These are phyloP conservation scores for Kryptopterus vitreolus DNA, from an alignment of 2,797 vertebrate species.

Conservation along the genomic window DNA sequence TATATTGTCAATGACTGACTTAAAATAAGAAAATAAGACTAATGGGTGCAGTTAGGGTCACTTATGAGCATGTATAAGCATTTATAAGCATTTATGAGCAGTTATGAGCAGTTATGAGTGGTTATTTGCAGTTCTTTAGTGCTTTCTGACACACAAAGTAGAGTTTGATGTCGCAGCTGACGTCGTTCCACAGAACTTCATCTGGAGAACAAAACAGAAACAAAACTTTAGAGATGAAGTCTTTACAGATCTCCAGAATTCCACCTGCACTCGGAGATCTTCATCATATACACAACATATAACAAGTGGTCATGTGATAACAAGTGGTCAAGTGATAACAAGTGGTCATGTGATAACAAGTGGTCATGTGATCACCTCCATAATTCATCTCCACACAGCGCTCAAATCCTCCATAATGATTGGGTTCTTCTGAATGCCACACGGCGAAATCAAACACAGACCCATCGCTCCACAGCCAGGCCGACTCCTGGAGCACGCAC, in stretches of 20 bases:
- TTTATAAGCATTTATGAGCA: not conserved
- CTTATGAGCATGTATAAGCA: not conserved
- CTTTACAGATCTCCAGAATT: not conserved
- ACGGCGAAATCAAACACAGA: slow-evolving; percentile 26
- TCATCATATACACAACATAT: not conserved
- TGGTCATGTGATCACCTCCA: slow-evolving; percentile 31
- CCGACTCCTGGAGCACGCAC: not conserved
- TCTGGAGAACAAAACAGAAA: slow-evolving; percentile 25
- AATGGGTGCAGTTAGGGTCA: not conserved
- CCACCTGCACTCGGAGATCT: not conserved
- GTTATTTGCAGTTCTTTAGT: not conserved
- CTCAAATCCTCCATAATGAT: rapidly evolving
- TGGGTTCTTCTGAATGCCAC: slow-evolving; percentile 40
- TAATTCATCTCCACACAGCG: slow-evolving; percentile 35
- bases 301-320: not conserved
- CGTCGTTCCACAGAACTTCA: slow-evolving; percentile 42
- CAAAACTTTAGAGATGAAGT: not conserved
- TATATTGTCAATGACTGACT: not conserved
- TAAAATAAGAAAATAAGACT: not conserved
- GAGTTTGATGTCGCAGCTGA: not conserved
- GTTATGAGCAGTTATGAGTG: not conserved
- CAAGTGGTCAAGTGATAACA: slow-evolving; percentile 20
- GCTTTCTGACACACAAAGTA: slow-evolving; percentile 20
- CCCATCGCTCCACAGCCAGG: slow-evolving; percentile 50
- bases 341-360: too few relatives aligned